phyloP scores from a whole-genome alignment of 2,113 vertebrate genomes.

The Picathartes gymnocephalus region DNA sequence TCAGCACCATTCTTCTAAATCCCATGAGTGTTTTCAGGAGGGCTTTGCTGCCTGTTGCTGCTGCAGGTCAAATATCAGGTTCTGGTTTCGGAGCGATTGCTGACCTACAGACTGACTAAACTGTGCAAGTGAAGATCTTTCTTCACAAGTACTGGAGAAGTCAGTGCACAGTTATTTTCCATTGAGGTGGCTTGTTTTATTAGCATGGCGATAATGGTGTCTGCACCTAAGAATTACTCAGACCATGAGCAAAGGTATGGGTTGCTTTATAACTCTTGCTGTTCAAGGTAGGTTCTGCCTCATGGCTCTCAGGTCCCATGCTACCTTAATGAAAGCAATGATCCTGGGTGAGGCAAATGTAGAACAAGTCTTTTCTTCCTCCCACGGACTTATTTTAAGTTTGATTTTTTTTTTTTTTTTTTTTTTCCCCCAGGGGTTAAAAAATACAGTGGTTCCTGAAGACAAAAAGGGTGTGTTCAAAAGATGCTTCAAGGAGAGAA shows the following conservation, averaged over 20 bases:
- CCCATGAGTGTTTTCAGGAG: background rate
- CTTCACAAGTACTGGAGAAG: background rate
- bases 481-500: background rate
- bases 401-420: background rate
- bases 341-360: background rate
- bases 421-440: background rate
- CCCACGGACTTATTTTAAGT: background rate
- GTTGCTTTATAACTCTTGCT: background rate
- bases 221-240: background rate
- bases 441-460: background rate
- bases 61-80: background rate
- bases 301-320: background rate
- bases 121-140: background rate
- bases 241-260: background rate
- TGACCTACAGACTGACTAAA: background rate
- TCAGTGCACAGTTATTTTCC: background rate
- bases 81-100: background rate
- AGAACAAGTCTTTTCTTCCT: background rate
- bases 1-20: background rate
- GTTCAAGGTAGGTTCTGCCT: background rate
- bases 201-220: background rate
- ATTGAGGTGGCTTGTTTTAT: background rate
- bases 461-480: background rate
- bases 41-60: background rate
- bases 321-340: rapidly evolving